A percentile compares a stretch with the other conserved stretches of the same genome.
Conservation (phyloP, 2,113 vertebrate genomes). For the Geococcyx californianus region DNA sequence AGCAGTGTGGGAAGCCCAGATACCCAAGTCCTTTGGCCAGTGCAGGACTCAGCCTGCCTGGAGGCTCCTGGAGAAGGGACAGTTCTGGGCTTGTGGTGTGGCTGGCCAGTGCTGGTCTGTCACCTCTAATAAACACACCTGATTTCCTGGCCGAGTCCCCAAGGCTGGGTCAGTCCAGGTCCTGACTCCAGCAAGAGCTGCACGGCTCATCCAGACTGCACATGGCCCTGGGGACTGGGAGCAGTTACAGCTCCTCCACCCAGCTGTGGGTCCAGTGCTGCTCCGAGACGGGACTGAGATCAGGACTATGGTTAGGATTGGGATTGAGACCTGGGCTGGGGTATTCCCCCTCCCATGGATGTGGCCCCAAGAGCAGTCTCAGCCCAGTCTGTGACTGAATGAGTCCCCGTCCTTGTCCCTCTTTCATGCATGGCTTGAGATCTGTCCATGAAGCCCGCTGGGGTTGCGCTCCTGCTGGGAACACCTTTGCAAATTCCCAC, state of each 20-base stretch:
- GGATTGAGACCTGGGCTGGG: neutral
- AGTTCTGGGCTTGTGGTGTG: neutral
- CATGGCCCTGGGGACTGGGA: neutral
- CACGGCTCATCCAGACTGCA: fast-evolving
- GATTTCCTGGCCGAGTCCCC: neutral
- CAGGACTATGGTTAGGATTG: neutral
- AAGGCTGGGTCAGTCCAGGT: neutral
- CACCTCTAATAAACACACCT: neutral
- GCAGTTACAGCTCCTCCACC: neutral
- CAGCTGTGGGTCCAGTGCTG: neutral
- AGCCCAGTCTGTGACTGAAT: neutral
- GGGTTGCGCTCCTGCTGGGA: neutral
- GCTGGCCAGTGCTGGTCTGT: neutral
- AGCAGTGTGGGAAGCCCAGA: neutral
- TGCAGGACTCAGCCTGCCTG: neutral
- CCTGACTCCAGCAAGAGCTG: neutral
- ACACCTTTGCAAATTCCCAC: neutral
- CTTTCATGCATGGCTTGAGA: fast-evolving
- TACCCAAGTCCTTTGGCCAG: neutral
- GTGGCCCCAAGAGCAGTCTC: neutral
- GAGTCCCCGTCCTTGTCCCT: neutral
- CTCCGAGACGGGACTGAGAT: neutral
- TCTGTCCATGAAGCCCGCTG: neutral
- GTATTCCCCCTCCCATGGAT: neutral
- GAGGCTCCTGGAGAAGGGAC: neutral